Percentiles rank a stretch among this genome's conserved stretches.
Evolutionary conservation across 2,113 vertebrate genomes (phyloP).

Genomic region (Athene noctua): DNA sequence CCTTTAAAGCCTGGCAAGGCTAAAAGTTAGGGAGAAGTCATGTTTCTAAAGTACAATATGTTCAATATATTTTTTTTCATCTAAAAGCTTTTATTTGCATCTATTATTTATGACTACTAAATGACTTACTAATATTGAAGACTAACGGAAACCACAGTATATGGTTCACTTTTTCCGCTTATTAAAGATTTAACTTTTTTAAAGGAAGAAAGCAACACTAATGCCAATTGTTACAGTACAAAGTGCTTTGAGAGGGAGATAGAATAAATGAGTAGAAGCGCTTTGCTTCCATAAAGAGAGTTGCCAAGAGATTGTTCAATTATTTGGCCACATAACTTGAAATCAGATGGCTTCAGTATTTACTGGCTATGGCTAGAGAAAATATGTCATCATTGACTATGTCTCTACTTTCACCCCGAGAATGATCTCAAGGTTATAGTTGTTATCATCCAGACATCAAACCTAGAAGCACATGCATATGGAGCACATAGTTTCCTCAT

Average conservation of each 20-base stretch:
- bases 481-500: not conserved
- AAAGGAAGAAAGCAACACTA: not conserved
- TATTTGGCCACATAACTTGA: not conserved
- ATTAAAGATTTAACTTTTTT: constrained; percentile 7
- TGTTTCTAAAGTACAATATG: not conserved
- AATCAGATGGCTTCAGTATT: not conserved
- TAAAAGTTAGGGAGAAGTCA: not conserved
- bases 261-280: not conserved
- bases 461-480: not conserved
- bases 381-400: not conserved
- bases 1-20: not conserved
- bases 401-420: not conserved
- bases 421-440: not conserved
- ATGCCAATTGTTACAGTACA: not conserved
- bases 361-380: not conserved
- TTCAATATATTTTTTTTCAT: not conserved
- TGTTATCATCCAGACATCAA: not conserved
- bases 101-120: constrained; percentile 40
- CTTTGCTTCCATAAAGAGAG: not conserved
- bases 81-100: constrained; percentile 25
- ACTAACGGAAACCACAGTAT: not conserved
- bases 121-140: not conserved
- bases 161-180: not conserved
- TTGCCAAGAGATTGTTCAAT: not conserved
- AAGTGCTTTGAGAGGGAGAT: not conserved